Base-by-base conservation (phyloP, 2,888 invertebrate genomes). In the Drosophila ustulata region DNA sequence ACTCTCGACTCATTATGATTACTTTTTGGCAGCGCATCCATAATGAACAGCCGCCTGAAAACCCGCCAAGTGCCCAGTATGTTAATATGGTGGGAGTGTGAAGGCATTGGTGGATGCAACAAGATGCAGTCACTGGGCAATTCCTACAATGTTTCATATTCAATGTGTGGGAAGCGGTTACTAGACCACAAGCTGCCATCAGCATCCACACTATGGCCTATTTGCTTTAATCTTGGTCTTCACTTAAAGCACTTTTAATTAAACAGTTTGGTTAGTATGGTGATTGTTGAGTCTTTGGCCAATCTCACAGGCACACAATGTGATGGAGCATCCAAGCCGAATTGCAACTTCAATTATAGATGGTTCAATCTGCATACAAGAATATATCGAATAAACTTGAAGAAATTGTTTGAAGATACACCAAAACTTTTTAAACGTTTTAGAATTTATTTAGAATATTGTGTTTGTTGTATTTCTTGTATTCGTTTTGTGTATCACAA, bases 1-100 rank as follows among this genome's bases (percentile, higher is more conserved):
- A 28, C 66, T 56, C 57, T 43, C 57, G 25, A 11, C 49, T 85
- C 70, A 72, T 82, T 75, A 75, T 82, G 86, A 85, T 85, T 82
- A 79, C 72, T 51, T 70, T 69, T 64, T 53, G 66, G 43, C 8
- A 51, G 57, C 67, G 68, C 59, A 68, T 74, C 56, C 75, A 68
- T 75, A 67, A 78, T 73, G 68, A 75, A 67, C 67, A 78, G 78
- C 46, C 51, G 52, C 67, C 50, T 63, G 59, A 67, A 69, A 56
- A 52, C 13, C 18, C 32, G 47, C 47, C 63, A 56, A 64, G 56
- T 58, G 53, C n/a, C 46, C 30, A 39, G 41, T 55, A 61, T 61
- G 39, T 58, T 65, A 72, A 72, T 65, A 50, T 43, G 55, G 18
- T 18, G 18, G 18, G 18, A 18, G 18, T 18, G 18, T 18, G 18